Evolutionary conservation across 2,888 invertebrate genomes (phyloP), one percentile per base, ranked within the genome.

Genomic region (Melinopterus prodromus): DNA sequence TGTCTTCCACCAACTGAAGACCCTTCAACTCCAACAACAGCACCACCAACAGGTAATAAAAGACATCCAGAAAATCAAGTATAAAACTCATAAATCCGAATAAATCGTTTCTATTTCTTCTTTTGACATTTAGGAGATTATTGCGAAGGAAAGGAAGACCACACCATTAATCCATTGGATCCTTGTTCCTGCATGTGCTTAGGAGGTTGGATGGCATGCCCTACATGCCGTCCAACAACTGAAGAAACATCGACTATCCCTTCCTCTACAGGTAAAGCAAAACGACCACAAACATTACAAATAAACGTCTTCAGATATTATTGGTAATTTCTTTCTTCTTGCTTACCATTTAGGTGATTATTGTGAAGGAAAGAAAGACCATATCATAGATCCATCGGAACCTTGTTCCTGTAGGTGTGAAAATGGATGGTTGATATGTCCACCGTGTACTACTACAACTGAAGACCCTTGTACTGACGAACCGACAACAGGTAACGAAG

Each of bases 61-160:
- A 3, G 69, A 69, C 15, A n/a, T 26, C 26, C 26, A 26, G 26
- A 26, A 26, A 26, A 26, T 26, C 26, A 26, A 26, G 3, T 26
- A 26, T 26, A 3, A 26, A 26, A 26, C 3, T 26, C 26, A 26
- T 26, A 3, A 26, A 26, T 26, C 53, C 53, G 7, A 53, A 53
- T 12, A 4, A 4, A 53, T 9, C 53, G 1, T 9, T 9, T 12
- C 9, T 53, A 1, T 53, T 53, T 53, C 12, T 53, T 12, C 7
- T 53, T 53, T 2, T 12, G 5, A 53, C 53, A 0, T 53, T 53
- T n/a, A 74, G 74, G 37, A 26, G 37, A 74, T n/a, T 36, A 36
- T 36, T 74, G 74, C n/a, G 74, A 74, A 74, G 74, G 74, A 74
- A 16, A 74, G 35, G 74, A 74, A 5, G 74, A 74, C n/a, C 26